Evolutionary conservation across 2,113 vertebrate species (phyloP), one percentile per base, ranked within the genome.

Genomic region (Daubentonia madagascariensis): DNA sequence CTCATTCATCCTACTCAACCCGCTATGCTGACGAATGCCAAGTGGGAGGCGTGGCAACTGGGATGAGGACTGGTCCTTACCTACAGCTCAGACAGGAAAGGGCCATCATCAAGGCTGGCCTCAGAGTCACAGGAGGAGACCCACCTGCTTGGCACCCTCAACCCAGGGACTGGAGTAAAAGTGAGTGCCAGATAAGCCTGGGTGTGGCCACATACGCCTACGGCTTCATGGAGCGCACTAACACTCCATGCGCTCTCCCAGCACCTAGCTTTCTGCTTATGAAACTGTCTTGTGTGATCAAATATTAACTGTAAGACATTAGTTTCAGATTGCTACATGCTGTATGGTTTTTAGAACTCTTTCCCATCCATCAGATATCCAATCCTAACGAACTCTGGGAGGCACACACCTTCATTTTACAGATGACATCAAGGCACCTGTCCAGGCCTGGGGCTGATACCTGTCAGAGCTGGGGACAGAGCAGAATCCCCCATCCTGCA

Each of bases 181-280:
- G 1, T 0, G 28, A 22, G 16, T 0, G 4, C 20, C 8, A 5
- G 75, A 14, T 2, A 18, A 3, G 3, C 20, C 5, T 5, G 5
- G 18, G 23, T 5, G 14, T 22, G 10, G 59, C 25, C 45, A 54
- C 25, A 28, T 10, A 13, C 5, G 57, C 14, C 13, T 22, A 2
- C 1, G 13, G 7, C 37, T 30, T 52, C 2, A 0, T 1, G 2
- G n/a, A 40, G 25, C 0, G 3, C 17, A 3, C 50, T 22, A 9
- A 22, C 25, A 10, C 30, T 4, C 40, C 12, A 35, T 43, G n/a
- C 9, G 6, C 32, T 80, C 22, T 75, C 61, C 84, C 54, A 10
- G 1, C 0, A n/a, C 20, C 30, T 37, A 52, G 54, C 10, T 48
- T 73, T 28, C 13, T 43, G 8, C 52, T 57, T 23, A 28, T 28